Percentiles rank a stretch among this genome's conserved stretches.
phyloP scores from a whole-genome alignment of 2,888 invertebrate species.

The Spilosoma lubricipeda region DNA sequence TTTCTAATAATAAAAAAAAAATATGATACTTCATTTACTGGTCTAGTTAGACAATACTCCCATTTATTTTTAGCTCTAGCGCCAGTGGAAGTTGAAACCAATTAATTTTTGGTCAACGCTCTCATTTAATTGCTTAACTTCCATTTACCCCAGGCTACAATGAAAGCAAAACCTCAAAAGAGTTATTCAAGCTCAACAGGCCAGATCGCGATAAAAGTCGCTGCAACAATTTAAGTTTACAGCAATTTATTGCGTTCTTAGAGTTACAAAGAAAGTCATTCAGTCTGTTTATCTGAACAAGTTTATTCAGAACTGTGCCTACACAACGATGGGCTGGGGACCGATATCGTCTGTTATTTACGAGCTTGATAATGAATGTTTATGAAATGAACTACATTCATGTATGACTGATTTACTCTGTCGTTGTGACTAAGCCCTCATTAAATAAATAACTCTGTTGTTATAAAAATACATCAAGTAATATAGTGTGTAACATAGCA shows the following conservation, averaged over 20 bases:
- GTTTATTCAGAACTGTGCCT: slow-evolving; percentile 10
- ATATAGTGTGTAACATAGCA: neutral
- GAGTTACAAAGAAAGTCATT: slow-evolving; percentile 13
- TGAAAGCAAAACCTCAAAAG: neutral
- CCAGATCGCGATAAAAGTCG: slow-evolving; percentile 9
- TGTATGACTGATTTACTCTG: neutral
- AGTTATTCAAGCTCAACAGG: slow-evolving; percentile 5
- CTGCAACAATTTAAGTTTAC: slow-evolving; percentile 5
- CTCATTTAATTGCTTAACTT: slow-evolving; percentile 14
- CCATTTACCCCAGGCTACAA: neutral
- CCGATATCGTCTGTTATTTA: neutral
- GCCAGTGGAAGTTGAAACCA: neutral
- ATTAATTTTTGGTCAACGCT: neutral
- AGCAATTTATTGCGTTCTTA: slow-evolving; percentile 11
- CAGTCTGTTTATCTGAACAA: slow-evolving; percentile 5
- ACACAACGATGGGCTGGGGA: neutral
- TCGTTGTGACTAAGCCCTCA: no score
- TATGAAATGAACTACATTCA: neutral
- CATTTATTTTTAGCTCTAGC: neutral
- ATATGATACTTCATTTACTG: no score
- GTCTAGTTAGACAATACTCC: neutral
- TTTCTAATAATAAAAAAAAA: no score
- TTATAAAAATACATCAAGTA: neutral
- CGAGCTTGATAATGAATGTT: slow-evolving; percentile 1
- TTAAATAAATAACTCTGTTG: no score